These are phyloP conservation scores for Enteromius unitaeniatus DNA, from an alignment of 2,797 vertebrate species.

Conservation along the genomic window DNA sequence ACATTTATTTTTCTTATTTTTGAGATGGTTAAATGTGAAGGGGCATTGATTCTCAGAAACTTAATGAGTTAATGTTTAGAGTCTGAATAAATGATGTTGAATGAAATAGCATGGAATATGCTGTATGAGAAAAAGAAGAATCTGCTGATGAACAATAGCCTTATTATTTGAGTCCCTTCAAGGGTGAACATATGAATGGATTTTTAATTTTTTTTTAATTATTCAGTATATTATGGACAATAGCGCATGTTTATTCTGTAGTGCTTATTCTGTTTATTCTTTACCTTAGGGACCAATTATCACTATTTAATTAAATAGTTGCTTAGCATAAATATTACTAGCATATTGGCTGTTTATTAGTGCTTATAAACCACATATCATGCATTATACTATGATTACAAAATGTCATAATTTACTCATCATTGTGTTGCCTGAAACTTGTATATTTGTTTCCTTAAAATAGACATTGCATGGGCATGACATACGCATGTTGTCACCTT, in stretches of 20 bases:
- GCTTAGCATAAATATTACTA: no score
- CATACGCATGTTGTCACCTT: no score
- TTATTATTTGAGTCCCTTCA: neutral
- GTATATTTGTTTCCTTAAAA: no score
- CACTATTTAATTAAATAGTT: no score
- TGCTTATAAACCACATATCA: no score
- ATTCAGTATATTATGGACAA: neutral
- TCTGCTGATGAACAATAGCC: neutral
- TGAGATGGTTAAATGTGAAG: neutral
- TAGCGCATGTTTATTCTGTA: neutral
- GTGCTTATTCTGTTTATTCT: neutral
- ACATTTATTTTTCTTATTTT: neutral
- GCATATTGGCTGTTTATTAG: no score
- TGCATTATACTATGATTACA: no score
- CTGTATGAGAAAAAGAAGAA: neutral
- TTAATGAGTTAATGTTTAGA: neutral
- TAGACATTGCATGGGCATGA: no score
- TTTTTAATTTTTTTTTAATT: neutral
- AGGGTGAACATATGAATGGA: neutral
- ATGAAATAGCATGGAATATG: neutral
- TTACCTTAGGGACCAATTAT: neutral
- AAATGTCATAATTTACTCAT: no score
- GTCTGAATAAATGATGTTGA: neutral
- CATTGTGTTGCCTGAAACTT: no score
- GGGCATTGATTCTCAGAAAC: neutral